These are phyloP conservation scores for Campoletis raptor DNA, from an alignment of 2,888 invertebrate genomes.

Conservation along the genomic window DNA sequence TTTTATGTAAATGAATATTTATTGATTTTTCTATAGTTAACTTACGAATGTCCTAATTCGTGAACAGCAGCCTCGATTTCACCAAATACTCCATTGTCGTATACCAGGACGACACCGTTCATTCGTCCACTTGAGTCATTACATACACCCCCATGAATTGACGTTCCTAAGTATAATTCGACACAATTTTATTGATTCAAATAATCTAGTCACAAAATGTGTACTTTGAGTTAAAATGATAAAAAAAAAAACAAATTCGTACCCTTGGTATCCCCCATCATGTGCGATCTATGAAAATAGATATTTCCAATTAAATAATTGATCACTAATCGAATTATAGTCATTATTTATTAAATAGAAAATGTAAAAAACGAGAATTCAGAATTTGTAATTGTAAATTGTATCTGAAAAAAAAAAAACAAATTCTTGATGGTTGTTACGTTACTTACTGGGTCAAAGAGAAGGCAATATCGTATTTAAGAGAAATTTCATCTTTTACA, in stretches of 20 bases:
- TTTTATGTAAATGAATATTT: neutral
- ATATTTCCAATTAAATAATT: neutral
- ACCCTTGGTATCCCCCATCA: neutral
- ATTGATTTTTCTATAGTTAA: neutral
- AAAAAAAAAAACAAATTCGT: neutral
- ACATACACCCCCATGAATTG: neutral
- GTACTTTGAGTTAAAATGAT: neutral
- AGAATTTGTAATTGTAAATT: too few species aligned
- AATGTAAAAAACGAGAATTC: too few species aligned
- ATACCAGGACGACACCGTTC: neutral
- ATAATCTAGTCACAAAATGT: neutral
- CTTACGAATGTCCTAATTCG: slow-evolving; percentile 1
- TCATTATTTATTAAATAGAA: too few species aligned
- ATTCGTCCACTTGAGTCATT: neutral
- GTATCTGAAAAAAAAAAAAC: too few species aligned
- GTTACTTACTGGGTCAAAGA: neutral
- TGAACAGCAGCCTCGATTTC: neutral
- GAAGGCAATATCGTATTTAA: neutral
- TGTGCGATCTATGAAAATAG: neutral
- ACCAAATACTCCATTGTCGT: neutral
- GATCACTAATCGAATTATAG: neutral
- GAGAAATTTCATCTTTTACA: neutral
- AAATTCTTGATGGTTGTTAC: too few species aligned
- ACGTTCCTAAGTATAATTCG: neutral
- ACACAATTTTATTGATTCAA: neutral